Evolutionary conservation across 2,888 invertebrate species (phyloP).

Genomic region (Parapristionchus giblindavisi): DNA sequence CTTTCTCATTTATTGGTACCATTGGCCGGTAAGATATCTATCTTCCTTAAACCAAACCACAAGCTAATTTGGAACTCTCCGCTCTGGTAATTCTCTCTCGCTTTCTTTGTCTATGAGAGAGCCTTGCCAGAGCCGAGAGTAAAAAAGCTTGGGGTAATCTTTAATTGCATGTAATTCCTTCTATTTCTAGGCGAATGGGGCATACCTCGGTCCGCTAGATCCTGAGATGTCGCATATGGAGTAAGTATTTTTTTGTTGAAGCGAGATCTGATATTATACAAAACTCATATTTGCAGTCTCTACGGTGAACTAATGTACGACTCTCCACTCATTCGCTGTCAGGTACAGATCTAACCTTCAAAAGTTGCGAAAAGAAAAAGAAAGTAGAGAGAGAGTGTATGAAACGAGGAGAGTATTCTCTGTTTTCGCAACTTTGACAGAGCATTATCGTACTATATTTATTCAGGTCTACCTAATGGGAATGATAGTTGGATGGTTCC

Average conservation of each 20-base stretch:
- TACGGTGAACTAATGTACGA: slow-evolving; percentile 41
- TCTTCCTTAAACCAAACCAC: too few relatives aligned
- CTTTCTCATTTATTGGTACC: slow-evolving; percentile 36
- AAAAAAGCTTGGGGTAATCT: not conserved
- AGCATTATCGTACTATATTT: too few relatives aligned
- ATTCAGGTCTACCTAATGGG: slow-evolving; percentile 40
- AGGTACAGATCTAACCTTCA: not conserved
- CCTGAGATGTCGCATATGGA: slow-evolving; percentile 8
- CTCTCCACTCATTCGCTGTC: slow-evolving; percentile 40
- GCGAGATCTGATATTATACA: not conserved
- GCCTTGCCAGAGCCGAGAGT: too few relatives aligned
- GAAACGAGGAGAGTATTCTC: too few relatives aligned
- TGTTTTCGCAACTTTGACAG: too few relatives aligned
- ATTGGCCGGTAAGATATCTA: slow-evolving; percentile 30
- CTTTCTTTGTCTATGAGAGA: too few relatives aligned
- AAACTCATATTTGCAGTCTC: not conserved
- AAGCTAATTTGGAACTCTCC: too few relatives aligned
- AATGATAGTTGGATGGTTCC: slow-evolving; percentile 40
- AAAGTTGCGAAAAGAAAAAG: too few relatives aligned
- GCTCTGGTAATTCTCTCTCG: too few relatives aligned
- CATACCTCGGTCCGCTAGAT: not conserved
- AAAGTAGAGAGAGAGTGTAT: too few relatives aligned
- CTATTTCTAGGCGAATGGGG: not conserved
- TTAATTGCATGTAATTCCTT: not conserved
- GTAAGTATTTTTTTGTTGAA: not conserved